Base-by-base conservation (phyloP, 2,888 invertebrate species). In the Noctua janthina region DNA sequence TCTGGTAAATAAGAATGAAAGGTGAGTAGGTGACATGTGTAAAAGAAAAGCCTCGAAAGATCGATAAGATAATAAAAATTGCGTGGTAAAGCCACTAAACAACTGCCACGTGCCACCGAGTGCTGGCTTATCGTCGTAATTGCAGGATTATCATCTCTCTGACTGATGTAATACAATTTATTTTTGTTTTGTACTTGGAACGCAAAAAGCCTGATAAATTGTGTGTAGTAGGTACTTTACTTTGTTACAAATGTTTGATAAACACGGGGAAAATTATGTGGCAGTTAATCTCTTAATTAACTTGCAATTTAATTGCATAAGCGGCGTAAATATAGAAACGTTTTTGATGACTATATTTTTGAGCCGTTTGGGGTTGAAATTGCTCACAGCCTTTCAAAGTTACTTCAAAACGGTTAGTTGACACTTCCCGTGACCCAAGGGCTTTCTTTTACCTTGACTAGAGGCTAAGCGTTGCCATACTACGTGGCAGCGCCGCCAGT, bases 61-160 rank as follows among this genome's bases (percentile, higher is more conserved):
- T 66, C 43, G 69, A 78, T 82, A 78, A 78, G 82, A 78, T 59
- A 49, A 17, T 59, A 43, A 23, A 81, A 35, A 43, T 64, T 69
- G n/a, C 51, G 35, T 68, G 15, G 43, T 35, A 68, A 43, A 74
- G 39, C 67, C 67, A 74, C 1, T 74, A 35, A 23, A 43, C n/a
- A 23, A 35, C 35, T 20, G 62, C 11, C 51, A 39, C 67, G 56
- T 51, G 74, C n/a, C n/a, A 1, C 43, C 70, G 73, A 51, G 43
- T 29, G 49, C 23, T 43, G 59, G 43, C 74, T 79, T 80, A 80
- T 79, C 80, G 15, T 0, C 5, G 59, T 81, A 80, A 81, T 59
- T 81, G 56, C 7, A 15, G 70, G 56, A 81, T 81, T 80, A 81
- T 70, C 69, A 71, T 71, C 81, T 76, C 29, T 7, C 23, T 7